Conservation (phyloP, 2,797 vertebrate species). For the Neoniphon sammara region DNA sequence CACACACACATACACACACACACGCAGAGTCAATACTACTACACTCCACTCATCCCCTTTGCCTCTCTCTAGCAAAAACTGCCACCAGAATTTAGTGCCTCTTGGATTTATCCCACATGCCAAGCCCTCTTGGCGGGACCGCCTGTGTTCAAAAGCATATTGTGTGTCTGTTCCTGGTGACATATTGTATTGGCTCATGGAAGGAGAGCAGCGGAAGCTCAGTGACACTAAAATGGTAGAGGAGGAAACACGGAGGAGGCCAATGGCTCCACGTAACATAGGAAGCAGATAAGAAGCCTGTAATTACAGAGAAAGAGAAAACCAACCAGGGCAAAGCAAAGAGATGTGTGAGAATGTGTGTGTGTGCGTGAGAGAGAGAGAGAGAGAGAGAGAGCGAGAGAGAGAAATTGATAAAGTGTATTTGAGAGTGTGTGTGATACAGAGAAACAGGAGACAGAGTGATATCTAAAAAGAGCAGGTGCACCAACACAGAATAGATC, state of each 20-base stretch:
- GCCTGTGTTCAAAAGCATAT: constrained; percentile 42
- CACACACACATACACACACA: neutral
- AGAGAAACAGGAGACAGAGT: constrained; percentile 38
- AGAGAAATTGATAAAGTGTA: constrained; percentile 10
- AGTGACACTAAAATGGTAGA: constrained; percentile 69
- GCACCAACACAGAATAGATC: constrained; percentile 60
- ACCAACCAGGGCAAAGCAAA: constrained; percentile 48
- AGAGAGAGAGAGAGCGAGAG: constrained; percentile 6
- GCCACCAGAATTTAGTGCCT: constrained; percentile 44
- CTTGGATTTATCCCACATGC: constrained; percentile 47
- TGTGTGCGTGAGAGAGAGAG: constrained; percentile 12
- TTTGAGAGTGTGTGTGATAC: constrained; percentile 8
- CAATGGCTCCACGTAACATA: constrained; percentile 58
- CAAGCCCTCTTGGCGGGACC: constrained; percentile 43
- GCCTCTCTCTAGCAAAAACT: constrained; percentile 41
- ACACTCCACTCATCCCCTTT: constrained; percentile 28
- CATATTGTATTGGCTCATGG: constrained; percentile 20
- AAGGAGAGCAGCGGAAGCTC: constrained; percentile 52
- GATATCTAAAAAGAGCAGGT: constrained; percentile 63
- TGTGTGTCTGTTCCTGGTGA: constrained; percentile 32
- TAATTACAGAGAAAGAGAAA: constrained; percentile 72
- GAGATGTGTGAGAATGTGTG: constrained; percentile 17
- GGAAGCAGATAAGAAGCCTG: constrained; percentile 71
- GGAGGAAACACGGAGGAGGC: constrained; percentile 57
- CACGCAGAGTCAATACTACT: neutral